Percentiles rank a stretch among this genome's conserved stretches.
Evolutionary conservation across 2,888 invertebrate genomes (phyloP).

Genomic region (Danaus chrysippus): DNA sequence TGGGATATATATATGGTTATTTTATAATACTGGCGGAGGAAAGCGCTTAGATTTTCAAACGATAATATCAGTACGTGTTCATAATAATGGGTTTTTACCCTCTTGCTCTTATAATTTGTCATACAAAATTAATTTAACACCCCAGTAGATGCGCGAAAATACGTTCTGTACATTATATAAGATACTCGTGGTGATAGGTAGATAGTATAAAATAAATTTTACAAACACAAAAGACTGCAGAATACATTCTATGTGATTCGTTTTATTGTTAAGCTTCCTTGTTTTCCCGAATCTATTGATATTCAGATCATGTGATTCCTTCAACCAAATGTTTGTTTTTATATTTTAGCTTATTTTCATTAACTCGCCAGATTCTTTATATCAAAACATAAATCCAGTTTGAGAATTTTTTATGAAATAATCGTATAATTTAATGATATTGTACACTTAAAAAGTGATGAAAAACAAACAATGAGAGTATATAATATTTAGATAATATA

Average conservation of each 20-base stretch:
- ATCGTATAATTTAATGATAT: not conserved
- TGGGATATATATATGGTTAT: too few species aligned
- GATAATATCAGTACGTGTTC: too few species aligned
- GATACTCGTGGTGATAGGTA: not conserved
- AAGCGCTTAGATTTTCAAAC: too few species aligned
- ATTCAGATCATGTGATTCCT: conserved; percentile 4
- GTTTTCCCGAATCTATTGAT: conserved; percentile 4
- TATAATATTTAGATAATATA: too few species aligned
- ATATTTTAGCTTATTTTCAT: not conserved
- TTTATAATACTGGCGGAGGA: too few species aligned
- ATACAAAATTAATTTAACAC: too few species aligned
- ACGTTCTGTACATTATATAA: too few species aligned
- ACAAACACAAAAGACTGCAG: conserved; percentile 3
- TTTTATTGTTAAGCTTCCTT: conserved; percentile 5
- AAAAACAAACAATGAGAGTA: too few species aligned
- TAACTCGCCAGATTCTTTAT: not conserved
- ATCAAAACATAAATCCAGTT: not conserved
- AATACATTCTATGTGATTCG: conserved; percentile 2
- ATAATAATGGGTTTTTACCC: too few species aligned
- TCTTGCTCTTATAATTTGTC: too few species aligned
- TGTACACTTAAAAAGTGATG: too few species aligned
- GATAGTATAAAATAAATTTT: conserved; percentile 1
- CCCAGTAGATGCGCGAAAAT: too few species aligned
- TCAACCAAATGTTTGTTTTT: conserved; percentile 3
- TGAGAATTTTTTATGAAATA: not conserved